These are phyloP conservation scores for Tapirus terrestris DNA, from an alignment of 2,113 vertebrate genomes.

Conservation along the genomic window DNA sequence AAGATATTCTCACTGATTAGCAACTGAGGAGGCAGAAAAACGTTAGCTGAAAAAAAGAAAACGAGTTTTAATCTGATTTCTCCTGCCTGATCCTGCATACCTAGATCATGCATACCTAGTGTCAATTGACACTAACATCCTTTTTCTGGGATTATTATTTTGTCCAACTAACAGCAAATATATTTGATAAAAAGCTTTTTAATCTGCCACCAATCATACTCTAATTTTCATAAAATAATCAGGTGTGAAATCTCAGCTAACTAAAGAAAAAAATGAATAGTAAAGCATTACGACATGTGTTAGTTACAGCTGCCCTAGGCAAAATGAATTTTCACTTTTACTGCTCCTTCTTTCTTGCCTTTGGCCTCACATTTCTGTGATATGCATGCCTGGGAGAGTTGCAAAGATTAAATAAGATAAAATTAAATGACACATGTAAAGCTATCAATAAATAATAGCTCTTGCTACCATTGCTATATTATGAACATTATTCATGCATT, in stretches of 20 bases:
- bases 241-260: constrained; percentile 40
- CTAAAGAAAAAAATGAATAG: background rate
- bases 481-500: background rate
- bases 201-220: background rate
- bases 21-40: background rate
- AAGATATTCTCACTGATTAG: constrained; percentile 13
- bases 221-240: background rate
- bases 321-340: background rate
- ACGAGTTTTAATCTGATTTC: constrained; percentile 7
- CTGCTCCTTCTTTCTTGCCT: background rate
- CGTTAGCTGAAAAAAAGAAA: background rate
- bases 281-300: background rate
- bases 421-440: background rate
- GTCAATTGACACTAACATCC: background rate
- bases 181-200: background rate
- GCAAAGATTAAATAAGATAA: constrained; percentile 41
- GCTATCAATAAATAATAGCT: background rate
- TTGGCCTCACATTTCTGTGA: background rate
- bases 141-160: background rate
- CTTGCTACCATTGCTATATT: background rate
- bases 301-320: background rate
- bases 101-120: background rate
- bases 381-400: background rate
- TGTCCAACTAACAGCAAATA: constrained; percentile 21
- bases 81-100: background rate